A percentile compares a stretch with the other conserved stretches of the same genome.
These are phyloP conservation scores for Conopomorpha cramerella DNA, from an alignment of 1,140 invertebrate species.

Conservation along the genomic window DNA sequence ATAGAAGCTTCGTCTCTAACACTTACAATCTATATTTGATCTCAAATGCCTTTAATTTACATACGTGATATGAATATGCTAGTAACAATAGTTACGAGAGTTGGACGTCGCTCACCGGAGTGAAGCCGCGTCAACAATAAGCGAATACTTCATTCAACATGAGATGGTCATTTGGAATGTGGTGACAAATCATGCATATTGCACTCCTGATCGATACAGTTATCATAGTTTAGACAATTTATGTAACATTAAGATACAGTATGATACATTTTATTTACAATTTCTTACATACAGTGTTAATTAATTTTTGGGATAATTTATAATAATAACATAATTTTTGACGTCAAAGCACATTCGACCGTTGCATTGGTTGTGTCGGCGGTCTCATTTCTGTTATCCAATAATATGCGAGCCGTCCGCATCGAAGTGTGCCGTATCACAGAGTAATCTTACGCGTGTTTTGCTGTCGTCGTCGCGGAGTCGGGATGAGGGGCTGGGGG, in stretches of 20 bases:
- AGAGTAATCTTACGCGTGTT: conserved; percentile 58
- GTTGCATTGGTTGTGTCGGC: conserved; percentile 9
- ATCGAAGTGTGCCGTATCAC: conserved; percentile 49
- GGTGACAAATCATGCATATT: conserved; percentile 49
- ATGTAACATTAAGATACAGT: conserved; percentile 29
- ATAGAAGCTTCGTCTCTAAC: conserved; percentile 53
- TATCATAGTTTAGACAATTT: conserved; percentile 22
- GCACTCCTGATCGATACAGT: conserved; percentile 40
- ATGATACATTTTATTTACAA: conserved; percentile 56
- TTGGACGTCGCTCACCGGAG: too few relatives aligned
- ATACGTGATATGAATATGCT: conserved; percentile 60
- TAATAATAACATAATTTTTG: conserved; percentile 32
- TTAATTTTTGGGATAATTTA: conserved; percentile 61
- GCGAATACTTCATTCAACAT: too few relatives aligned
- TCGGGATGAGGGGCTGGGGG: too few relatives aligned
- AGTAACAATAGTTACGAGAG: conserved; percentile 49
- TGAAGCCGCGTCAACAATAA: too few relatives aligned
- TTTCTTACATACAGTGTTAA: conserved; percentile 49
- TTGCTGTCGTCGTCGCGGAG: too few relatives aligned
- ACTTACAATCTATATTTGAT: conserved; percentile 56
- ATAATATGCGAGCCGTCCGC: conserved; percentile 15
- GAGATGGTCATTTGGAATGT: conserved; percentile 42
- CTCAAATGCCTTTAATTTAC: conserved; percentile 59
- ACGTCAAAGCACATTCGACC: conserved; percentile 48
- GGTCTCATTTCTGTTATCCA: too few relatives aligned